A percentile compares a stretch with the other conserved stretches of the same genome.
Evolutionary conservation across 2,797 vertebrate species (phyloP).

Genomic region (Otus scops): DNA sequence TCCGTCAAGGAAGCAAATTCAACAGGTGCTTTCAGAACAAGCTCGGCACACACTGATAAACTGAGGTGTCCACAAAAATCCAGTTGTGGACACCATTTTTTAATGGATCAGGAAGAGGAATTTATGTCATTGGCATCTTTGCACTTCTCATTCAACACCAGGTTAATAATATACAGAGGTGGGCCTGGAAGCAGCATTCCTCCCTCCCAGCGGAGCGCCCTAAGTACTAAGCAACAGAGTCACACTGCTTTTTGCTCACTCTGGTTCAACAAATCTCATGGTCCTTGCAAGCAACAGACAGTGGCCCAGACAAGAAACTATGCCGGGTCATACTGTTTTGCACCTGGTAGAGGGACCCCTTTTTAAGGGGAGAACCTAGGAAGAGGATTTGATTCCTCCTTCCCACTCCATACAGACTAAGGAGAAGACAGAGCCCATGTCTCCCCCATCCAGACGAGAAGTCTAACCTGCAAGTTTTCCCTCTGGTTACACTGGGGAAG

Average conservation of each 20-base stretch:
- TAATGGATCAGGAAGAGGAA: background rate
- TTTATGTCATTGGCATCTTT: background rate
- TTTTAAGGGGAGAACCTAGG: background rate
- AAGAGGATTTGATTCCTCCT: background rate
- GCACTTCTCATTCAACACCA: background rate
- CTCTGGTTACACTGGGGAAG: background rate
- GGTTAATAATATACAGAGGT: slow-evolving; percentile 11
- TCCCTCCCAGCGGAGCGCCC: background rate
- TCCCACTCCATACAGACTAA: background rate
- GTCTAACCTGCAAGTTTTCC: background rate
- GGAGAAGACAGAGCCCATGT: background rate
- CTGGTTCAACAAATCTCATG: background rate
- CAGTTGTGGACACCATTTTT: background rate
- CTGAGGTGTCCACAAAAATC: background rate
- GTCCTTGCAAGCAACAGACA: background rate
- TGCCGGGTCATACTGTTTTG: background rate
- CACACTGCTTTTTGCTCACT: background rate
- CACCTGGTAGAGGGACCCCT: background rate
- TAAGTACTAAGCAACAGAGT: background rate
- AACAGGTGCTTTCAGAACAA: background rate
- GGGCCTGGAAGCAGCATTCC: background rate
- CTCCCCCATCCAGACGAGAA: background rate
- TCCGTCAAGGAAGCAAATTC: background rate
- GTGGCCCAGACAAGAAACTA: background rate
- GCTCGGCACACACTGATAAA: background rate